Evolutionary conservation across 2,888 invertebrate genomes (phyloP).

Genomic region (Tineola bisselliella): DNA sequence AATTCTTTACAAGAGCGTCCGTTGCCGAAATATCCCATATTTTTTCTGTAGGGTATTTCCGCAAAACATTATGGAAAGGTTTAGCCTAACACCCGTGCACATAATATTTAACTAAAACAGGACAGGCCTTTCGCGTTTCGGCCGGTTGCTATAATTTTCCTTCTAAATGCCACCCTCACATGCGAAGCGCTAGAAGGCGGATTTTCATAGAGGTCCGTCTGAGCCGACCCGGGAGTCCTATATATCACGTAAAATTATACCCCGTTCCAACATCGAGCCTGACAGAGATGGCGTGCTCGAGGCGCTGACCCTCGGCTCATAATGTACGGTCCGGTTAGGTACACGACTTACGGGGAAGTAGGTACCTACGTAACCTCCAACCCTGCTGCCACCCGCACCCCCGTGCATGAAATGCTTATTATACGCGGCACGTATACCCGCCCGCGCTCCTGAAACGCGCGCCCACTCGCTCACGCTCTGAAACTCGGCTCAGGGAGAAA

Average conservation of each 20-base stretch:
- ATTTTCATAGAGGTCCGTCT: constrained; percentile 56
- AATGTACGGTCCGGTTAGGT: constrained; percentile 70
- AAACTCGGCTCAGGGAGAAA: constrained; percentile 12
- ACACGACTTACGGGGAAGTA: constrained; percentile 65
- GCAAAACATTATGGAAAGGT: constrained; percentile 27
- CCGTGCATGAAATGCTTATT: constrained; percentile 72
- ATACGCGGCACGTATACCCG: constrained; percentile 68
- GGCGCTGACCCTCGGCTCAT: constrained; percentile 66
- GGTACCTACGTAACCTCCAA: constrained; percentile 49
- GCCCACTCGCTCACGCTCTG: constrained; percentile 40
- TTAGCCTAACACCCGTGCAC: constrained; percentile 13
- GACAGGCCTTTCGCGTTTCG: constrained; percentile 14
- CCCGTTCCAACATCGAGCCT: constrained; percentile 43
- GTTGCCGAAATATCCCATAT: constrained; percentile 51
- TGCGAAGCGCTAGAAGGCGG: constrained; percentile 28
- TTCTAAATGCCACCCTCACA: constrained; percentile 30
- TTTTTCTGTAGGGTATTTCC: constrained; percentile 26
- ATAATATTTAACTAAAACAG: constrained; percentile 15
- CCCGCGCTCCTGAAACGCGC: constrained; percentile 40
- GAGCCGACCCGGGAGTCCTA: constrained; percentile 45
- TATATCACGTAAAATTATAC: constrained; percentile 66
- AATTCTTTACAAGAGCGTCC: constrained; percentile 56
- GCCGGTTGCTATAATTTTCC: constrained; percentile 21
- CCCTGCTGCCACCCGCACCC: constrained; percentile 48
- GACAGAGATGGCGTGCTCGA: constrained; percentile 55